A percentile compares a stretch with the other conserved stretches of the same genome.
These are phyloP conservation scores for Cyrtorhinus lividipennis DNA, from an alignment of 1,140 invertebrate genomes.

Conservation along the genomic window DNA sequence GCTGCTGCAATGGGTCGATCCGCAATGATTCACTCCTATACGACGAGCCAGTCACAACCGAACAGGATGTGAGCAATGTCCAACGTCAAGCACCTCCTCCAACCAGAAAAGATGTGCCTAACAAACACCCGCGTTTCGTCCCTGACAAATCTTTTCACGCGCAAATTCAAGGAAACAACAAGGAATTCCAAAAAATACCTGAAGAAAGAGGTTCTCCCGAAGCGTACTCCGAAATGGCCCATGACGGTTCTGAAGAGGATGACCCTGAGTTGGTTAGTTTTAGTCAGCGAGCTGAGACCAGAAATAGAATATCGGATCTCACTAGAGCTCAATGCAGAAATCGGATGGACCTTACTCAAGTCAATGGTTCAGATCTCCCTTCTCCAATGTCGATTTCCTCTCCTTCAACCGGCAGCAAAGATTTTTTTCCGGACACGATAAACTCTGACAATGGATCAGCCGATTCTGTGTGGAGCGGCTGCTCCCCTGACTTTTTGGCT, in stretches of 20 bases:
- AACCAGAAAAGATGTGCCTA: constrained; percentile 4
- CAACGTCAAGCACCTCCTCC: background rate
- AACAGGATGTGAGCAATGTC: constrained; percentile 7
- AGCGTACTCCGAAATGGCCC: constrained; percentile 18
- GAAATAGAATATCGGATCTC: constrained; percentile 7
- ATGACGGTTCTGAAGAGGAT: constrained; percentile 23
- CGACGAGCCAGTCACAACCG: constrained; percentile 25
- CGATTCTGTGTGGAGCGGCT: constrained; percentile 21
- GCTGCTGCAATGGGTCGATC: constrained; percentile 59
- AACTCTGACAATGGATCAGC: constrained; percentile 20
- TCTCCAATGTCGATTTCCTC: constrained; percentile 22
- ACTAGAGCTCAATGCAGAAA: constrained; percentile 12
- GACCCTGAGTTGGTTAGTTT: constrained; percentile 23
- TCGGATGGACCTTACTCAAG: constrained; percentile 13
- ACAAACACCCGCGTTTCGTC: constrained; percentile 17
- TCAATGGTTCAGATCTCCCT: constrained; percentile 18
- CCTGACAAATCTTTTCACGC: constrained; percentile 9
- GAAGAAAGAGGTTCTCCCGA: constrained; percentile 22
- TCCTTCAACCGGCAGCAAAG: constrained; percentile 18
- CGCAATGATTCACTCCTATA: constrained; percentile 36
- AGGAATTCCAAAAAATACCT: constrained; percentile 18
- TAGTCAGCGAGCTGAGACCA: constrained; percentile 13
- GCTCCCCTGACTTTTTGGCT: constrained; percentile 32
- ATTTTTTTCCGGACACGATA: constrained; percentile 17
- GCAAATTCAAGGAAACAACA: constrained; percentile 10